These are phyloP conservation scores for Nothobranchius kuhntae DNA, from an alignment of 2,113 vertebrate species.

Conservation along the genomic window DNA sequence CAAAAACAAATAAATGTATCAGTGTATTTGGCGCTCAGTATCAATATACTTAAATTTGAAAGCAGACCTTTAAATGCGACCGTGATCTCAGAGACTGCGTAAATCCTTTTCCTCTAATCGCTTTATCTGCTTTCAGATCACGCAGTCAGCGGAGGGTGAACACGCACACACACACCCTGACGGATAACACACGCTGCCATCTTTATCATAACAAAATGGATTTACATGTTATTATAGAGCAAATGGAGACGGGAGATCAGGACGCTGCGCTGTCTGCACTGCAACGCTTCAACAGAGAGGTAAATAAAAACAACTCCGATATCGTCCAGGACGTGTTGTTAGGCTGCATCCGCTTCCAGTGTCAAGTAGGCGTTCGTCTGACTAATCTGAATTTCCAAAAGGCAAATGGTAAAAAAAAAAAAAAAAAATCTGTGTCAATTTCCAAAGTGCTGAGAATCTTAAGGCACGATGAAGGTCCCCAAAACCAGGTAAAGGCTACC, in stretches of 20 bases:
- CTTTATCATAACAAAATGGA: slow-evolving; percentile 80
- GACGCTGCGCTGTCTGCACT: slow-evolving; percentile 80
- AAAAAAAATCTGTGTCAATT: no score
- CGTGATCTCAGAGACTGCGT: slow-evolving; percentile 36
- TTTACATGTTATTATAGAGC: slow-evolving; percentile 79
- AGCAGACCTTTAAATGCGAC: not conserved
- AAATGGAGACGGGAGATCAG: slow-evolving; percentile 84
- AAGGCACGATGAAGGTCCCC: no score
- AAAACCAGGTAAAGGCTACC: no score
- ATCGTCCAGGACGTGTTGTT: no score
- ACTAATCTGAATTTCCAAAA: no score
- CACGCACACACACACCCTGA: not conserved
- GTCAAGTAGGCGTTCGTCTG: no score
- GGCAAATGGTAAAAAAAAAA: no score
- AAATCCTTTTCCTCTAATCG: slow-evolving; percentile 66
- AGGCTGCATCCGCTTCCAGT: no score
- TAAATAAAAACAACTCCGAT: slow-evolving; percentile 28
- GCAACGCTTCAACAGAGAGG: slow-evolving; percentile 83
- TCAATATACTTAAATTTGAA: no score
- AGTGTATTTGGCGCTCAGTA: no score
- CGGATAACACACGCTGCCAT: not conserved
- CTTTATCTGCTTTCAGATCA: slow-evolving; percentile 42
- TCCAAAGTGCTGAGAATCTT: no score
- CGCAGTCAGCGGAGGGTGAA: slow-evolving; percentile 41
- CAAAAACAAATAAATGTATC: no score